Percentiles rank a stretch among this genome's conserved stretches.
phyloP scores from a whole-genome alignment of 1,140 invertebrate species.

The Drosophila bipectinata region DNA sequence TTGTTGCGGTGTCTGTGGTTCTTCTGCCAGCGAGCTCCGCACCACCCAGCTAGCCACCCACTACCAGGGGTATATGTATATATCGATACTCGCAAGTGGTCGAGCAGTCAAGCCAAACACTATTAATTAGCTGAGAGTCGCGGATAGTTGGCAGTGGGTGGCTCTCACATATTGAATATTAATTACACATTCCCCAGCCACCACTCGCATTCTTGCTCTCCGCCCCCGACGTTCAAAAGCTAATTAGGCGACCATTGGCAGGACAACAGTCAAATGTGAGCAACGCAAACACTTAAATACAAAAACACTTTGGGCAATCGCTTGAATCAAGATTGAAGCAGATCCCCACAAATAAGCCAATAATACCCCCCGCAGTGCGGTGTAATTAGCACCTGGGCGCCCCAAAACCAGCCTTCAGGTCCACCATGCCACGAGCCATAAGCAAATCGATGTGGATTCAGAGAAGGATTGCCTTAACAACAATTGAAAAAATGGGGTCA shows the following conservation, averaged over 20 bases:
- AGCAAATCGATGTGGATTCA: slow-evolving; percentile 22
- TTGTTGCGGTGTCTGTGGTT: slow-evolving; percentile 66
- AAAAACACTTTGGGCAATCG: slow-evolving; percentile 58
- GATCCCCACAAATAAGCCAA: not conserved
- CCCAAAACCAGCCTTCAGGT: slow-evolving; percentile 18
- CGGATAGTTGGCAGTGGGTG: slow-evolving; percentile 3
- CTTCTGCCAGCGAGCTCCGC: slow-evolving; percentile 46
- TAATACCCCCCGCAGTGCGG: slow-evolving; percentile 31
- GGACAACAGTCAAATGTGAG: slow-evolving; percentile 48
- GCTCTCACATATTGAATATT: slow-evolving; percentile 73
- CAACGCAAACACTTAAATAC: slow-evolving; percentile 59
- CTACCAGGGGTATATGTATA: not conserved
- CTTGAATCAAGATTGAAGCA: slow-evolving; percentile 33
- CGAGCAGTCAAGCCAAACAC: slow-evolving; percentile 43
- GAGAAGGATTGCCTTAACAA: slow-evolving; percentile 17
- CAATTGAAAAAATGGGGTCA: not conserved
- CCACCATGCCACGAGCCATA: slow-evolving; percentile 24
- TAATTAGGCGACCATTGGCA: slow-evolving; percentile 61
- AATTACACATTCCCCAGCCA: slow-evolving; percentile 56
- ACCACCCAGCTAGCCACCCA: not conserved
- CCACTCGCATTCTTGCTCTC: slow-evolving; percentile 1
- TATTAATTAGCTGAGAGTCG: slow-evolving; percentile 70
- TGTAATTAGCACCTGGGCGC: slow-evolving; percentile 71
- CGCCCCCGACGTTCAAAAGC: slow-evolving; percentile 7
- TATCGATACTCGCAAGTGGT: slow-evolving; percentile 28